phyloP scores from a whole-genome alignment of 2,113 vertebrate species.

The Meles meles region DNA sequence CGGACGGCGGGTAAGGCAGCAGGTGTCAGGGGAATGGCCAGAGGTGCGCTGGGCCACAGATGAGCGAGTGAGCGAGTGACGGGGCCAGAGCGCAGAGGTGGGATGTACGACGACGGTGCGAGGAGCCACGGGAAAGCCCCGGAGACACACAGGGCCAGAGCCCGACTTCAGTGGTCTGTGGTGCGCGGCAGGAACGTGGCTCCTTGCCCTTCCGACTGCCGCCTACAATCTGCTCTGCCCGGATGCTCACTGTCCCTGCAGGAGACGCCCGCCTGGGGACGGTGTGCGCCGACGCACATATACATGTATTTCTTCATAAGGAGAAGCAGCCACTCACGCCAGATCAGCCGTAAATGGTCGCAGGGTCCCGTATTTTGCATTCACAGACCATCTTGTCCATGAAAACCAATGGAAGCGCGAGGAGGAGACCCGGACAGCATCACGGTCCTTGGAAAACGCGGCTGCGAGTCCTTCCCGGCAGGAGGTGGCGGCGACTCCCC shows the following conservation, averaged over 20 bases:
- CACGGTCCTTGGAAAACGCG: neutral
- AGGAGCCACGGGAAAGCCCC: neutral
- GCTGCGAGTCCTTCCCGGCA: neutral
- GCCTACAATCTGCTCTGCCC: accelerated
- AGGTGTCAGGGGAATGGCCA: neutral
- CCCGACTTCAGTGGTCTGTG: neutral
- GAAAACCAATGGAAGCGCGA: neutral
- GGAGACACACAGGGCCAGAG: neutral
- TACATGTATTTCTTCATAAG: neutral
- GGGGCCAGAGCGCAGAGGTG: neutral
- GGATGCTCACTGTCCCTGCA: neutral
- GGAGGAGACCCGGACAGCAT: neutral
- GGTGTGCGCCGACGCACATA: neutral
- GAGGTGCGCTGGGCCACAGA: neutral
- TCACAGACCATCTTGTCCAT: neutral
- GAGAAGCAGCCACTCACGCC: neutral
- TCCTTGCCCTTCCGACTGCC: neutral
- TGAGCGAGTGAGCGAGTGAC: neutral
- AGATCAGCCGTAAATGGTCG: neutral
- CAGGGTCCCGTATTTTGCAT: neutral
- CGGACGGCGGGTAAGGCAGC: no score
- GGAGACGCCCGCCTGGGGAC: neutral
- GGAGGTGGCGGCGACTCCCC: neutral
- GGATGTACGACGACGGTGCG: neutral
- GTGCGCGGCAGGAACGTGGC: neutral